Evolutionary conservation across 2,888 invertebrate genomes (phyloP), one percentile per base, ranked within the genome.

Genomic region (Rapana venosa): DNA sequence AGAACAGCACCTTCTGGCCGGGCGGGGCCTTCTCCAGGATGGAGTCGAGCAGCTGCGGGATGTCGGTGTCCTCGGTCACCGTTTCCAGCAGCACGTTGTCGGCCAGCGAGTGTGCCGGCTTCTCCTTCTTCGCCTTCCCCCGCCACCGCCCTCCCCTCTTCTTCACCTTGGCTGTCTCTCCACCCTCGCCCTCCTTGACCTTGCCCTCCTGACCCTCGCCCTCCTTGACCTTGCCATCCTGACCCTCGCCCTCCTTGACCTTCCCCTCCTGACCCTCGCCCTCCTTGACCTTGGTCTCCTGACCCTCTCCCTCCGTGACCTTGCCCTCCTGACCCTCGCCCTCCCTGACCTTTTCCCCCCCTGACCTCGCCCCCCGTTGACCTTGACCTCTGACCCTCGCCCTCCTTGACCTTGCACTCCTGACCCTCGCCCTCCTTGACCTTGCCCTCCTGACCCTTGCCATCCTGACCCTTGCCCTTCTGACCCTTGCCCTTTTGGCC

Each of bases 41-140:
- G 58, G 77, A 5, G 77, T 61, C 11, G 26, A 83, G 30, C 15
- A 88, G 70, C 15, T 81, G 36, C 15, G 35, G 30, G 1, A 88
- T 35, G 83, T 88, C 61, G 0, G 88, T 88, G 20, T 83, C 66
- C 36, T 35, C 32, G 66, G 66, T 84, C 47, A 88, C 47, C 15
- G 22, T 61, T n/a, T 88, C 88, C n/a, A 66, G 36, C 26, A 15
- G 20, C 17, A 84, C 84, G 70, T 58, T 85, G 32, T 58, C 85
- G 0, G 85, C 58, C 5, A 85, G 30, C 6, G n/a, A 26, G 32
- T 47, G 6, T 13, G 58, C 58, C 15, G 36, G 20, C 83, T 83
- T 22, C 83, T 36, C 0, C 47, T 5, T 30, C 30, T 0, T 56
- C 58, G 58, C 35, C 79, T 79, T 20, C 85, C 58, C 13, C 58